Evolutionary conservation across 2,797 vertebrate species (phyloP), one percentile per base, ranked within the genome.

Genomic region (Decapterus maruadsi): DNA sequence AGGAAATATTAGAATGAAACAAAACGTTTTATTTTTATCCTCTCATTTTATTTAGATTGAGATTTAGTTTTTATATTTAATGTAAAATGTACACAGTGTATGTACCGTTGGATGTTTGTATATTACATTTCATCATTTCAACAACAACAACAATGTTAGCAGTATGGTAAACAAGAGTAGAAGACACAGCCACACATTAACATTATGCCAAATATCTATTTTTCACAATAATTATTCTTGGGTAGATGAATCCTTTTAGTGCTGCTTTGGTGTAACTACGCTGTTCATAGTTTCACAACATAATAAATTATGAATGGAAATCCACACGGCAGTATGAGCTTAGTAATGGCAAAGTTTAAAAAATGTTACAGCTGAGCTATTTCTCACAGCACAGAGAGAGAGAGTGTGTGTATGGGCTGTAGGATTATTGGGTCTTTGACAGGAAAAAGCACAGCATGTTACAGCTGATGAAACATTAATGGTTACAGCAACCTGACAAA

Each of bases 401-500:
- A 75, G 17, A 36, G 19, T 62, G 17, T 40, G 19, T 62, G 26
- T 38, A 29, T 67, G 38, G 13, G 19, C 60, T 72, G 40, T 38
- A 67, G 12, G 51, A 61, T 66, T 76, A 71, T 80, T 69, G 26
- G 51, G 36, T 50, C 64, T 82, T 54, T 77, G 82, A 81, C 78
- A 48, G 78, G 48, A 70, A 78, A 78, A 68, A 43, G 57, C 72
- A 60, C 48, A 48, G 38, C 38, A 46, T 53, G 45, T 72, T 59
- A 38, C 1, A 67, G 68, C 80, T 73, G 58, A 72, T 78, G 29
- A 83, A 89, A 82, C 57, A 83, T 77, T 81, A 13, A 81, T 70
- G 70, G 26, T 64, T 20, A 75, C 62, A 31, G 75, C 50, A 78
- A 72, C 40, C 38, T 66, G 54, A 75, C 64, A 67, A 58, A 60